phyloP scores from a whole-genome alignment of 2,113 vertebrate genomes.

The Platanista minor region DNA sequence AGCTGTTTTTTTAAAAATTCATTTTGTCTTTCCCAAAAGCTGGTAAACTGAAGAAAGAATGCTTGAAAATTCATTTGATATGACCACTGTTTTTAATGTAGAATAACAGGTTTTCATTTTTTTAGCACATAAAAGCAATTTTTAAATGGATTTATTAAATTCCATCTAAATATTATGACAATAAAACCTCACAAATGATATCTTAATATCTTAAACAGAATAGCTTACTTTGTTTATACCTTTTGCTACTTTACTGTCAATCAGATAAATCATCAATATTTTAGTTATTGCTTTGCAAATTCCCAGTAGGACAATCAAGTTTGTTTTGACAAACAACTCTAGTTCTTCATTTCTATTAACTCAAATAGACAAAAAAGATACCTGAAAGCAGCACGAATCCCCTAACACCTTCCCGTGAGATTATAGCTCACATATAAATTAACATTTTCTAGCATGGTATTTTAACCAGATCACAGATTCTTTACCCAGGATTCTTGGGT shows the following conservation, averaged over 20 bases:
- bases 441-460: not conserved
- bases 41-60: not conserved
- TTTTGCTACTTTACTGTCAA: not conserved
- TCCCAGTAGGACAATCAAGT: not conserved
- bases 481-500: not conserved
- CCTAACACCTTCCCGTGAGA: not conserved
- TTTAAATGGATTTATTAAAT: not conserved
- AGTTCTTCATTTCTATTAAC: slow-evolving; percentile 1
- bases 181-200: not conserved
- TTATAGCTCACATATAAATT: not conserved
- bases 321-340: not conserved
- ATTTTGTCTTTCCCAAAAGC: not conserved
- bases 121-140: slow-evolving; percentile 1
- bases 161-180: not conserved
- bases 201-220: not conserved
- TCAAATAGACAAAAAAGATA: not conserved
- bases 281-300: not conserved
- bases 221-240: not conserved
- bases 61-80: not conserved
- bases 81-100: not conserved
- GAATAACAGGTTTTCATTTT: not conserved
- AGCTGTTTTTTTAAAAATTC: not conserved
- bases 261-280: not conserved
- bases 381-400: not conserved
- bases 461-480: slow-evolving; percentile 4